Evolutionary conservation across 2,113 vertebrate species (phyloP).

Genomic region (Bothrops jararaca): DNA sequence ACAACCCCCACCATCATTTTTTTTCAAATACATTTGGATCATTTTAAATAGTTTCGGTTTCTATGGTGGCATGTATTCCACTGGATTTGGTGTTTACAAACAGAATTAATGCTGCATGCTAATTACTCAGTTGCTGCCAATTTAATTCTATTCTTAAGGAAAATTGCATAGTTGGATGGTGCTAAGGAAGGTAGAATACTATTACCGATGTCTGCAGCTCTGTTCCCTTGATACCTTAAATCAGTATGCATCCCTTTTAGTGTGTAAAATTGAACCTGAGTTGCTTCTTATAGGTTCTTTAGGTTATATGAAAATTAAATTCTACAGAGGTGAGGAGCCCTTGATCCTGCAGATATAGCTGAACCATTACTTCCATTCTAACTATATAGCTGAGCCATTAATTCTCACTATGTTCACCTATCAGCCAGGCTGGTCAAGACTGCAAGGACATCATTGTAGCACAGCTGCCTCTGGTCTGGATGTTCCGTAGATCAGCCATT

Average conservation of each 20-base stretch:
- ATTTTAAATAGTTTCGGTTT: background rate
- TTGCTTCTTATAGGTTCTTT: background rate
- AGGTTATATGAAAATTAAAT: background rate
- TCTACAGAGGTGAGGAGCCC: background rate
- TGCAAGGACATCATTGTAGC: background rate
- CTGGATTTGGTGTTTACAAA: rapidly evolving
- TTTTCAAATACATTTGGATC: background rate
- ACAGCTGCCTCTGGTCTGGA: background rate
- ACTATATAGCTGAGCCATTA: background rate
- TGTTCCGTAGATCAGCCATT: background rate
- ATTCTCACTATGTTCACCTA: background rate
- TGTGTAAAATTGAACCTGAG: background rate
- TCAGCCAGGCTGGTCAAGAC: background rate
- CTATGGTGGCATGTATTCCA: background rate
- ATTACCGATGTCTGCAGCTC: background rate
- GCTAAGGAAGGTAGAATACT: rapidly evolving
- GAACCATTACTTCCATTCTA: background rate
- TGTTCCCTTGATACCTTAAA: background rate
- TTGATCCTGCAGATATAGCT: background rate
- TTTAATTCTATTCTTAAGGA: background rate
- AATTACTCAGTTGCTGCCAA: rapidly evolving
- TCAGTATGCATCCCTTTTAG: background rate
- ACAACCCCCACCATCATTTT: background rate
- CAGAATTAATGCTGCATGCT: background rate
- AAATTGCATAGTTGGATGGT: background rate